These are phyloP conservation scores for Hemiscyllium ocellatum DNA, from an alignment of 2,113 vertebrate species.

Conservation along the genomic window DNA sequence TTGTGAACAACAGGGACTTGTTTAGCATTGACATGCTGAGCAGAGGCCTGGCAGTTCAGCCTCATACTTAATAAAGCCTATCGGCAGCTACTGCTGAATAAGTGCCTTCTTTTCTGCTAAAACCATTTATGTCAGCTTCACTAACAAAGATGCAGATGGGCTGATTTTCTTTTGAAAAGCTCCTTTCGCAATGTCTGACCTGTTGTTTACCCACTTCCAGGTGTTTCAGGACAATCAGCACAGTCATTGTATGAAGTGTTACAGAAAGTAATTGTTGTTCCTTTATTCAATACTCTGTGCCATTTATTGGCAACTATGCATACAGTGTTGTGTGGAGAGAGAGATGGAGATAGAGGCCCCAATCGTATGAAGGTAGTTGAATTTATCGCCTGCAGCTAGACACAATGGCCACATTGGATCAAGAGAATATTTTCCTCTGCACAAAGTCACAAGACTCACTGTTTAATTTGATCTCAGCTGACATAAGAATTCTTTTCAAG, in stretches of 20 bases:
- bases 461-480: background rate
- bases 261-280: background rate
- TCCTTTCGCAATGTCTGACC: background rate
- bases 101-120: background rate
- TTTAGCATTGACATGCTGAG: background rate
- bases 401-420: background rate
- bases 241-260: background rate
- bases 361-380: background rate
- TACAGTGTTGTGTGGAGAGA: background rate
- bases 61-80: background rate
- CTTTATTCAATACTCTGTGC: background rate
- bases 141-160: conserved; percentile 4
- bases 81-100: background rate
- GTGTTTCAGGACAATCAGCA: background rate
- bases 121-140: background rate
- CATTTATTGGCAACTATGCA: background rate
- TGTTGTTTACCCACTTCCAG: conserved; percentile 7
- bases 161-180: background rate
- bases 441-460: background rate
- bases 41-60: background rate
- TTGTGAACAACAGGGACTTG: background rate
- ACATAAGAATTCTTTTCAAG: background rate
- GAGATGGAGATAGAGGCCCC: background rate
- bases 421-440: background rate
- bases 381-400: background rate